These are phyloP conservation scores for Scaptomyza pallida DNA, from an alignment of 1,140 invertebrate genomes.

Conservation along the genomic window DNA sequence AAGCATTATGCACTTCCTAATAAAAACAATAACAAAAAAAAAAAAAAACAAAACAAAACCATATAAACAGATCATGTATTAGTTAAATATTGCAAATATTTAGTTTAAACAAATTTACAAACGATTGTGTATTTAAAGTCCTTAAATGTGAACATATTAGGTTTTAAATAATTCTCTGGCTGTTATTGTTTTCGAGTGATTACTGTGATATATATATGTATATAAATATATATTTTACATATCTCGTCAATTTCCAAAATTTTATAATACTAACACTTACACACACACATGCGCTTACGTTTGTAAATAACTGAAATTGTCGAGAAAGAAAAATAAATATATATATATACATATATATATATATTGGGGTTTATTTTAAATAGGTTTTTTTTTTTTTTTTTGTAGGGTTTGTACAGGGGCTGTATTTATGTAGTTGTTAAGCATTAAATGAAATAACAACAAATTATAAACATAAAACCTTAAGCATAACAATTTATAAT, in stretches of 20 bases:
- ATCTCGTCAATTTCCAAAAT: constrained; percentile 13
- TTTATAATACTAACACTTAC: constrained; percentile 7
- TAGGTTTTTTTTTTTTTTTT: constrained; percentile 8
- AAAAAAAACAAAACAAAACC: no score
- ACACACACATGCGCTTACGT: not conserved
- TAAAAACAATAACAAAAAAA: no score
- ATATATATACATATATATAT: no score
- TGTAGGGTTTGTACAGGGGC: constrained; percentile 15
- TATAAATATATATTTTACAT: not conserved
- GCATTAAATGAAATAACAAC: not conserved
- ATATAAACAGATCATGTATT: no score
- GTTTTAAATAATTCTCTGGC: not conserved
- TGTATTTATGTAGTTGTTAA: constrained; percentile 49
- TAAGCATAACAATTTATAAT: constrained; percentile 6
- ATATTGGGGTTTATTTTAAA: not conserved
- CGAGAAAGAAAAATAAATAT: not conserved
- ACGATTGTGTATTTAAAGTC: not conserved
- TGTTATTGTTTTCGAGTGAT: not conserved
- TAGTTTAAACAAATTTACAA: no score
- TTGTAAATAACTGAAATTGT: constrained; percentile 31
- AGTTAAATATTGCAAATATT: no score
- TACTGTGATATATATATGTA: not conserved
- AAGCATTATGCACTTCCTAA: no score
- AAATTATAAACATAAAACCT: not conserved
- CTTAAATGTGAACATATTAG: not conserved